Conservation (phyloP, 1,140 invertebrate species). For the Macrosteles quadrilineatus region DNA sequence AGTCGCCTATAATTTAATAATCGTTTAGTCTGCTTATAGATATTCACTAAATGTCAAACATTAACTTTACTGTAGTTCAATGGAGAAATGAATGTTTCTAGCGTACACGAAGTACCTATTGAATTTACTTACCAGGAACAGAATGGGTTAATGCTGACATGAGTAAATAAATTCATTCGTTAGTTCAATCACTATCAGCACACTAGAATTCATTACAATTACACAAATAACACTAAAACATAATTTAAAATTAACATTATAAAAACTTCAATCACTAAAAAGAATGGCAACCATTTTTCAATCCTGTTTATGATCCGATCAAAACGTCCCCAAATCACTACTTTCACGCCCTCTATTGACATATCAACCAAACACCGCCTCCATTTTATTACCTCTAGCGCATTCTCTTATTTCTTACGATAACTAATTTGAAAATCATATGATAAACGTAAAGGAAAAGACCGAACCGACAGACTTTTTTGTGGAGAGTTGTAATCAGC, state of each 20-base stretch:
- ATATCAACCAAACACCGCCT: neutral
- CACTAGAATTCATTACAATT: neutral
- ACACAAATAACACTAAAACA: constrained; percentile 7
- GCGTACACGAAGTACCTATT: no score
- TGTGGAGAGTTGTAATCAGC: no score
- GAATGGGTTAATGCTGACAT: constrained; percentile 66
- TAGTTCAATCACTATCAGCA: constrained; percentile 8
- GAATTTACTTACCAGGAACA: constrained; percentile 57
- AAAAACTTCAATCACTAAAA: constrained; percentile 12
- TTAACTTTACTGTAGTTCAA: constrained; percentile 18
- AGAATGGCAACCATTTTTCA: constrained; percentile 20
- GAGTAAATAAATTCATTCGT: constrained; percentile 24
- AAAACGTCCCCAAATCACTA: neutral
- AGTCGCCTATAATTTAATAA: no score
- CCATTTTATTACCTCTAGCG: neutral
- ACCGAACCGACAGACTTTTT: no score
- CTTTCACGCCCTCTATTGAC: constrained; percentile 20
- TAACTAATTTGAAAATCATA: no score
- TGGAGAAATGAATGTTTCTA: no score
- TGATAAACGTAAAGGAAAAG: no score
- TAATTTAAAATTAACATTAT: constrained; percentile 17
- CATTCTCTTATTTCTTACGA: neutral
- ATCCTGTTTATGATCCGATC: constrained; percentile 13
- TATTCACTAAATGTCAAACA: no score
- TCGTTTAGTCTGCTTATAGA: no score